Evolutionary conservation across 2,113 vertebrate genomes (phyloP).

Genomic region (Perca schrenkii): DNA sequence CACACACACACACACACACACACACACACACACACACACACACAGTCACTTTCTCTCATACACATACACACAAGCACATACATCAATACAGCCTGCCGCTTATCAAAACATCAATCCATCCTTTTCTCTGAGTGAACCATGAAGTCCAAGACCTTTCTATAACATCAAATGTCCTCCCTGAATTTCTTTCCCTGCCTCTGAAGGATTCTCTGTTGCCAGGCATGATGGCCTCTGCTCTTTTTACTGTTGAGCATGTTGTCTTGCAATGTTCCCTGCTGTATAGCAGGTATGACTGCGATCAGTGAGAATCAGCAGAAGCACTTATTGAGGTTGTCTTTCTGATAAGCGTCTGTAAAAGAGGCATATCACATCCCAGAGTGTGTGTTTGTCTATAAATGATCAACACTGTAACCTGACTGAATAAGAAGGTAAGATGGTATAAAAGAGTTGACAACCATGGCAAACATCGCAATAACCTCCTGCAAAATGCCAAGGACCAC

Average conservation of each 20-base stretch:
- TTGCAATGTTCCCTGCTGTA: constrained; percentile 16
- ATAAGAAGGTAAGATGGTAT: neutral
- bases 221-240: constrained; percentile 43
- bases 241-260: constrained; percentile 45
- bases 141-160: constrained; percentile 49
- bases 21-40: too few species aligned
- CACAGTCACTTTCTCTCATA: neutral
- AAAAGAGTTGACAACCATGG: neutral
- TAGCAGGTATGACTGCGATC: constrained; percentile 40
- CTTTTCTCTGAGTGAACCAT: constrained; percentile 27
- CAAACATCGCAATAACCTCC: constrained; percentile 21
- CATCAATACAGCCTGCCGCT: constrained; percentile 36
- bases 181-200: constrained; percentile 26
- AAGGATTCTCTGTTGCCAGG: constrained; percentile 23
- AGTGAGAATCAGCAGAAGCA: constrained; percentile 52
- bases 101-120: constrained; percentile 58
- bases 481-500: constrained; percentile 75
- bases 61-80: constrained; percentile 18
- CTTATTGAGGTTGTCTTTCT: constrained; percentile 25
- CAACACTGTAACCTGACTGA: constrained; percentile 4
- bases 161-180: constrained; percentile 29
- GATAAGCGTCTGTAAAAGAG: neutral
- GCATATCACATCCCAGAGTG: neutral
- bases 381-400: neutral
- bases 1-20: neutral